Base-by-base conservation (phyloP, 2,797 vertebrate genomes). In the Pipistrellus kuhlii region DNA sequence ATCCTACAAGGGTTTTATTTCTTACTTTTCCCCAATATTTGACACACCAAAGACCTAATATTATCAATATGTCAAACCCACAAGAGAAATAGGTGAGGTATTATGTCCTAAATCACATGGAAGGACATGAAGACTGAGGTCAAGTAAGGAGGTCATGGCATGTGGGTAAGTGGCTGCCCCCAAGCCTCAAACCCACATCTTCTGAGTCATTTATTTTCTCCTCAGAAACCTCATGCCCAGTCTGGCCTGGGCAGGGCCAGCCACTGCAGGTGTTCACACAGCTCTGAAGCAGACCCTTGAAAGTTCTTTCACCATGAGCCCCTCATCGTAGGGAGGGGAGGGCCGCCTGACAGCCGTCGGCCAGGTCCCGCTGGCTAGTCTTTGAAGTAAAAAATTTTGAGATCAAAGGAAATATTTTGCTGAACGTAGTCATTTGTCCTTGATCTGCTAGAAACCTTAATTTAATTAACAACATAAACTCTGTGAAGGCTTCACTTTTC, bases 361-460 rank as follows among this genome's bases (percentile, higher is more conserved):
- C 73, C 6, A 0, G 18, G 62, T 73, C 84, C 94, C 3, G 35
- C 81, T 77, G 92, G 35, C 13, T 64, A 44, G 51, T 12, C 84
- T 97, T 96, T 96, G 94, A 97, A 95, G 94, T 94, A 17, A 3
- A 69, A 75, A 48, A 57, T 8, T 25, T 84, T 41, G 38, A 81
- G 88, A 96, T 97, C 96, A 96, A 97, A 97, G 94, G 90, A 96
- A 95, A 82, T 88, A 87, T 85, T 95, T 94, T 72, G 77, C 78
- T 76, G 69, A 90, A 85, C 69, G 91, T 77, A 95, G 69, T 77
- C 57, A 62, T 95, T 94, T 38, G 57, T 75, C 64, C 96, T 96
- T 91, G 85, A 90, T 95, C 87, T 95, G 77, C 90, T 90, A 84
- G 90, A 90, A 90, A 88, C 59, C 73, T 94, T 94, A 95, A 96